Conservation (phyloP, 1,140 invertebrate species). For the Megathymus violae region DNA sequence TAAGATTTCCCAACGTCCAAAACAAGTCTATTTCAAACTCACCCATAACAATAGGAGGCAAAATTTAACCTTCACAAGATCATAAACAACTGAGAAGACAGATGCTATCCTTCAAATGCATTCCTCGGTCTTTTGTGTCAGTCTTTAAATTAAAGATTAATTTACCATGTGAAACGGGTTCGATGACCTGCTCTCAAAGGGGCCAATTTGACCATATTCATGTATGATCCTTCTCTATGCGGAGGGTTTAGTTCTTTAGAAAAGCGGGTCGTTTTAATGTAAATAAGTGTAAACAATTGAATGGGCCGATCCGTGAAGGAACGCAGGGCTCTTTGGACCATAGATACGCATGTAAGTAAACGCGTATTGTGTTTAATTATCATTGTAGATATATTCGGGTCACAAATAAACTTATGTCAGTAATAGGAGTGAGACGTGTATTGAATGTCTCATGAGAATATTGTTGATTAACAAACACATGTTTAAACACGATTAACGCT, state of each 20-base stretch:
- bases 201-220: constrained; percentile 64
- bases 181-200: constrained; percentile 58
- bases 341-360: constrained; percentile 12
- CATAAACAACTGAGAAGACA: constrained; percentile 36
- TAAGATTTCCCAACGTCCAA: no score
- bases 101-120: constrained; percentile 45
- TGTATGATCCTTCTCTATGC: constrained; percentile 31
- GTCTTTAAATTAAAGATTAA: constrained; percentile 61
- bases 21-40: not conserved
- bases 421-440: no score
- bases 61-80: constrained; percentile 24
- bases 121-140: constrained; percentile 44
- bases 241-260: constrained; percentile 33
- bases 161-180: constrained; percentile 50
- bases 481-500: no score
- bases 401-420: constrained; percentile 13
- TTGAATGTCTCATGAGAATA: no score
- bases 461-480: no score
- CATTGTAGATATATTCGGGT: constrained; percentile 16
- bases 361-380: constrained; percentile 7
- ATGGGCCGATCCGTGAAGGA: constrained; percentile 24
- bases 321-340: constrained; percentile 10
- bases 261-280: constrained; percentile 30
- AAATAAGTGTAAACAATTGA: constrained; percentile 34
- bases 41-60: constrained; percentile 17